Base-by-base conservation (phyloP, 2,888 invertebrate genomes). In the Luperina nickerlii region DNA sequence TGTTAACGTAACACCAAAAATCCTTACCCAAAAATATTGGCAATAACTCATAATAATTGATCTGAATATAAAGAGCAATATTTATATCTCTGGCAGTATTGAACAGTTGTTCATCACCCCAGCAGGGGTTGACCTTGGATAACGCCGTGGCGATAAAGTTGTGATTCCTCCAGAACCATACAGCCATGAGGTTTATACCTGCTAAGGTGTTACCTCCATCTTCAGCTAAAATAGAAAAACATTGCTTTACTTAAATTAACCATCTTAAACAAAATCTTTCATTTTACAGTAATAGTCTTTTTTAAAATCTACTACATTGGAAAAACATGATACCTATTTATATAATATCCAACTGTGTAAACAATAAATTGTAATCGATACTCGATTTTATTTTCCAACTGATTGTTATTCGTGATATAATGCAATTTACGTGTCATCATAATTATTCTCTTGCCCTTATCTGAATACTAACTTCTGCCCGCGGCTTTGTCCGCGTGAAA, bases 81-180 rank as follows among this genome's bases (percentile, higher is more conserved):
- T 93, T 94, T 2, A 95, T 92, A 11, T 94, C 92, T 54, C 93
- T 90, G 0, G 94, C 92, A 1, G 91, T 91, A 7, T 88, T 72
- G 68, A 94, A 94, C 1, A 94, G 86, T 27, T 79, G 88, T 15
- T 94, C 91, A 42, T 95, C 94, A 45, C 87, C 76, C 94, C 94
- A 94, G 74, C 94, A 94, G 0, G 93, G 92, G 70, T 94, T 95
- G 5, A 94, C 82, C 24, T 85, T 70, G 0, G 89, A 85, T 42
- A 95, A 77, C 24, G 89, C 74, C 0, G 78, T 74, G 0, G 94
- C 94, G 4, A 95, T 90, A 1, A 88, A 78, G 71, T 94, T 94
- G 79, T 95, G 95, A 11, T 91, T 86, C 11, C 94, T 90, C 92
- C 92, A 94, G 69, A 90, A 91, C 93, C 92, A 94, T n/a, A 94